Percentiles rank a stretch among this genome's conserved stretches.
phyloP scores from a whole-genome alignment of 1,140 invertebrate genomes.

The Diuraphis noxia region DNA sequence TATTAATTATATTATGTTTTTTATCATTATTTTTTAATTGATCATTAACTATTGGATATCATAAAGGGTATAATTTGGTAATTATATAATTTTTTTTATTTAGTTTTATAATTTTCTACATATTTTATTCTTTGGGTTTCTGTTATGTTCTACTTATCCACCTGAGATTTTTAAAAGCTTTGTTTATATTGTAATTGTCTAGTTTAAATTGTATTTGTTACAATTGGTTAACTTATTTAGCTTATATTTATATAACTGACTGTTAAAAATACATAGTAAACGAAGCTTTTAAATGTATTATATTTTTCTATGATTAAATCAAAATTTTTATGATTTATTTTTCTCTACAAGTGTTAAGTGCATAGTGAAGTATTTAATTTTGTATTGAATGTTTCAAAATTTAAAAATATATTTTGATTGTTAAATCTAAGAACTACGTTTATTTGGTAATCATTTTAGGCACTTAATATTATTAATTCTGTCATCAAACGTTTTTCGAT shows the following conservation, averaged over 20 bases:
- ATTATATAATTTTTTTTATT: conserved; percentile 31
- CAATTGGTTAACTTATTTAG: background rate
- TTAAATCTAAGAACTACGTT: conserved; percentile 46
- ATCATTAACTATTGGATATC: conserved; percentile 16
- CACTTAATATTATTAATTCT: conserved; percentile 8
- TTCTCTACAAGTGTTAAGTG: conserved; percentile 18
- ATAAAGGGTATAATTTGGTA: conserved; percentile 11
- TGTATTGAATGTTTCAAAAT: conserved; percentile 46
- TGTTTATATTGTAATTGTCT: background rate
- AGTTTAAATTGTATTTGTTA: conserved; percentile 11
- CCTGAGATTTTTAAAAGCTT: conserved; percentile 1
- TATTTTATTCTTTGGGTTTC: background rate
- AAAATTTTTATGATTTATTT: conserved; percentile 36
- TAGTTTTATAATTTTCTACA: conserved; percentile 39
- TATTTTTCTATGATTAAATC: background rate
- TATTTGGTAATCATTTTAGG: background rate
- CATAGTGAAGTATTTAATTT: conserved; percentile 31
- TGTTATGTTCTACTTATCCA: background rate
- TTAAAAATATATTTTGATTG: conserved; percentile 30
- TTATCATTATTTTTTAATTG: background rate
- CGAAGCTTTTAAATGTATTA: conserved; percentile 15
- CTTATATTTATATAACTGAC: background rate
- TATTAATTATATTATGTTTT: conserved; percentile 36
- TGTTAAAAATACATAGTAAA: conserved; percentile 21
- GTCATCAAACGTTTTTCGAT: conserved; percentile 40